Evolutionary conservation across 2,113 vertebrate genomes (phyloP), one percentile per base, ranked within the genome.

Genomic region (Pholis gunnellus): DNA sequence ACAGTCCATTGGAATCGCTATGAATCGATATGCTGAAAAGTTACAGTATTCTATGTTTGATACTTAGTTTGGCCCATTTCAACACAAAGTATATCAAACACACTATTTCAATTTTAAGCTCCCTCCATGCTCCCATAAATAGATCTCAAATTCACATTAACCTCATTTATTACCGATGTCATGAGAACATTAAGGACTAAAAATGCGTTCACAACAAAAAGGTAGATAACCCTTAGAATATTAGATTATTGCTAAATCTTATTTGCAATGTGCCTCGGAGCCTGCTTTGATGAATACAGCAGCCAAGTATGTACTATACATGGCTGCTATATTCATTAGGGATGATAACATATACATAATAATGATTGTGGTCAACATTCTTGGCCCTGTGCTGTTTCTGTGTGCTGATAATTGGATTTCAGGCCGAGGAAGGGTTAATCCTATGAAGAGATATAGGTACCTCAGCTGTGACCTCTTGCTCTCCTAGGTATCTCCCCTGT

Each of bases 401-500:
- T 69, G 71, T 50, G 56, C 29, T 72, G 72, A 70, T 82, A 87
- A 88, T 78, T 80, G 78, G 81, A 87, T 63, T 31, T 59, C 6
- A 63, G 69, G 69, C 72, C 48, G 72, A 56, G 36, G 54, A 93
- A 90, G 82, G 82, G 88, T 93, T 93, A 94, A 95, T 82, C 66
- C 79, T 72, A 88, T 93, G 90, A 91, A 91, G 87, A 91, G 91
- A 91, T 90, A 82, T 81, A 83, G 36, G 52, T 78, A 78, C 72
- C 90, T 92, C 85, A 81, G 91, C 69, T 69, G 87, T 92, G 92
- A 80, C 86, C 92, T 82, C 80, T 80, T 90, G 86, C 95, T 91
- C 64, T 31, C 92, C 82, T 82, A 44, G 94, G 95, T 91, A 92
- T 97, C 96, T 93, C 91, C 96, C 96, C 92, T 76, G 95, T 95